Base-by-base conservation (phyloP, 2,888 invertebrate genomes). In the Oxyteleia sp. region DNA sequence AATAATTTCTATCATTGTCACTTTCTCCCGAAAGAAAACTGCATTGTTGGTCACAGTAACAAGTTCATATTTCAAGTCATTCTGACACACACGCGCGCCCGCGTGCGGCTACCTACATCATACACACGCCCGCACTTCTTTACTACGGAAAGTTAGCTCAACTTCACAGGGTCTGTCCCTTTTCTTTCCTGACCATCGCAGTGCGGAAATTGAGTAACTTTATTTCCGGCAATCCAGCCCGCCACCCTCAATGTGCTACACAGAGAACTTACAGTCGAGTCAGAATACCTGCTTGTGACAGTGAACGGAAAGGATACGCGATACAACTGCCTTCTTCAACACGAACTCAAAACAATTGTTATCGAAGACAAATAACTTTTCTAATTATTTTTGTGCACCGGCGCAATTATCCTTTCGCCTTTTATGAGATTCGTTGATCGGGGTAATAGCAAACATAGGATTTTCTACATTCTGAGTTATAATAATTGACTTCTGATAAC, bases 321-420 rank as follows among this genome's bases (percentile, higher is more conserved):
- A 53, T 71, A 68, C 61, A 29, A 49, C 76, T 47, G 32, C 51
- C 64, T 74, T 75, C 78, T 79, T 79, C 49, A 55, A 55, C 47
- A 55, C 47, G 16, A 81, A 53, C 32, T 32, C 63, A 63, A 68
- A 84, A 82, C 81, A 75, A 72, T 64, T 53, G 69, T 51, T 51
- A 74, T 32, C 43, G 53, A 79, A 74, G 82, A 84, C 83, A 80
- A 84, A 85, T 86, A 80, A 84, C 43, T 82, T 71, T 75, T 89
- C 81, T 86, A 89, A 89, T 90, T 85, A 87, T 86, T 88, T 87
- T 69, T 55, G 13, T 61, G 55, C 18, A 15, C 16, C 20, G 16
- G 2, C 10, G 13, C 13, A 41, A 41, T 41, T 41, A 41, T 13
- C 10, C 10, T 41, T 41, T 13, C 13, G 41, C 41, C n/a, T 41